Percentiles rank a stretch among this genome's conserved stretches.
phyloP scores from a whole-genome alignment of 2,113 vertebrate species.

The Ophiodon elongatus region DNA sequence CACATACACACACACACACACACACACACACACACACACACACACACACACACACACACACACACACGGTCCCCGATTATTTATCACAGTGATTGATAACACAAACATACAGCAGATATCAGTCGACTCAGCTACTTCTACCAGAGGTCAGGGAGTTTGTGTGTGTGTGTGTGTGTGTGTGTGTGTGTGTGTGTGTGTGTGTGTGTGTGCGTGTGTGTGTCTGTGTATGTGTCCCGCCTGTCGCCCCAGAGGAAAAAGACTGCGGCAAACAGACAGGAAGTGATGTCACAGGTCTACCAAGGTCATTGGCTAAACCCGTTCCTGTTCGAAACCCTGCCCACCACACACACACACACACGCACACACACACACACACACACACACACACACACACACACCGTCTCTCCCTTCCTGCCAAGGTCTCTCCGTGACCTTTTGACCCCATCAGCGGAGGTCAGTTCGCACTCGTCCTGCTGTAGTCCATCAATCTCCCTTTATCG shows the following conservation, averaged over 20 bases:
- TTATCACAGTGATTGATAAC: constrained; percentile 64
- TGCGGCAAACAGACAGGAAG: constrained; percentile 63
- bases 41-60: constrained; percentile 38
- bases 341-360: neutral
- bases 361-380: constrained; percentile 15
- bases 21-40: neutral
- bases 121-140: constrained; percentile 45
- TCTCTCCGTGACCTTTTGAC: constrained; percentile 33
- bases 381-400: neutral
- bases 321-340: neutral
- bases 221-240: constrained; percentile 7
- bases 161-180: constrained; percentile 8
- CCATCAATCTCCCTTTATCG: constrained; percentile 53
- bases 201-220: constrained; percentile 5
- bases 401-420: neutral
- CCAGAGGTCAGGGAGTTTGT: constrained; percentile 47
- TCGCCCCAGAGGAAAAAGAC: constrained; percentile 40
- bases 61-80: constrained; percentile 27
- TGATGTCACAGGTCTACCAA: constrained; percentile 61
- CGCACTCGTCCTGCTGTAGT: constrained; percentile 49
- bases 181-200: constrained; percentile 24
- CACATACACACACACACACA: no score
- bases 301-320: constrained; percentile 36
- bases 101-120: constrained; percentile 32
- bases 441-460: constrained; percentile 37